Percentiles rank a stretch among this genome's conserved stretches.
phyloP scores from a whole-genome alignment of 1,140 invertebrate genomes.

The Bursaphelenchus mucronatus region DNA sequence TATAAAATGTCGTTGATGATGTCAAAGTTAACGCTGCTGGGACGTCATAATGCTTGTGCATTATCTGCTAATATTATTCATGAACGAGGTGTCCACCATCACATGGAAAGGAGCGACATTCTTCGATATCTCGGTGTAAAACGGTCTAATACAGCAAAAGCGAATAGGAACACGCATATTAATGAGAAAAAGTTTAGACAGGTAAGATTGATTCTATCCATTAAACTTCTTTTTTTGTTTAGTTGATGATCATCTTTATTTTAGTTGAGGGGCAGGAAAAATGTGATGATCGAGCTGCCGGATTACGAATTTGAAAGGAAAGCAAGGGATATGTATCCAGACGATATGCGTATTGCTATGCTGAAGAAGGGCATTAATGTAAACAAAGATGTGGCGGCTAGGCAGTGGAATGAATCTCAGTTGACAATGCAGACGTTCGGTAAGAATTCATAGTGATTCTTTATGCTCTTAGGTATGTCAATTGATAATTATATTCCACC shows the following conservation, averaged over 20 bases:
- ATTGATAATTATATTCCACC: slow-evolving; percentile 51
- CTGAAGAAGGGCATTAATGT: slow-evolving; percentile 54
- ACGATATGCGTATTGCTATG: slow-evolving; percentile 47
- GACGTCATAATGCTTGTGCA: too few species aligned
- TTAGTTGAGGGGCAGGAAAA: slow-evolving; percentile 50
- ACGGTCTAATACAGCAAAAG: slow-evolving; percentile 46
- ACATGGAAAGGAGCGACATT: slow-evolving; percentile 47
- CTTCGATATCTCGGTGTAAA: slow-evolving; percentile 46
- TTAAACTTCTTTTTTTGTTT: slow-evolving; percentile 4
- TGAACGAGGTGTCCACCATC: slow-evolving; percentile 49
- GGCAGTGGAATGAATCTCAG: slow-evolving; percentile 55
- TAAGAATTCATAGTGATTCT: slow-evolving; percentile 28
- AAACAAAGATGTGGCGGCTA: slow-evolving; percentile 50
- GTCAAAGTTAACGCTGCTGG: too few species aligned
- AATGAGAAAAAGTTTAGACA: slow-evolving; percentile 51
- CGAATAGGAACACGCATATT: slow-evolving; percentile 57
- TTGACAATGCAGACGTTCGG: slow-evolving; percentile 55
- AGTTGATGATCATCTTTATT: slow-evolving; percentile 14
- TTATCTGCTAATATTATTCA: too few species aligned
- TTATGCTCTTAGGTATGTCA: slow-evolving; percentile 44
- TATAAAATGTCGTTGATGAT: too few species aligned
- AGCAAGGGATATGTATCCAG: slow-evolving; percentile 31
- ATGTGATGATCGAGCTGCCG: slow-evolving; percentile 46
- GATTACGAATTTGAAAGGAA: slow-evolving; percentile 44
- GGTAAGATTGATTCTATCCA: slow-evolving; percentile 29